A percentile compares a stretch with the other conserved stretches of the same genome.
Evolutionary conservation across 2,888 invertebrate genomes (phyloP).

Genomic region (Thymelicus lineola): DNA sequence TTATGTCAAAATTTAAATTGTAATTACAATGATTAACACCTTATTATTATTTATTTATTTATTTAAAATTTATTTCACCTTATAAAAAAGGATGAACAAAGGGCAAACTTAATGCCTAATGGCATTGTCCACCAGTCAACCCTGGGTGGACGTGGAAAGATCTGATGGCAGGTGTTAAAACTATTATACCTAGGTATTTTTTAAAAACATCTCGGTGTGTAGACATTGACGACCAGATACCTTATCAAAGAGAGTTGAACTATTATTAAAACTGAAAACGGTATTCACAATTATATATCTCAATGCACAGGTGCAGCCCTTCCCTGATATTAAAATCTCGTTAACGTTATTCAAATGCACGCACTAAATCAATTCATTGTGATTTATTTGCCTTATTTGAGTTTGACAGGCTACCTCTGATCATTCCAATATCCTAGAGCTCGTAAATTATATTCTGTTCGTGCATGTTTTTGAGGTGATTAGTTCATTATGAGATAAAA

Average conservation of each 20-base stretch:
- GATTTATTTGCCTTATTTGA: slow-evolving; percentile 33
- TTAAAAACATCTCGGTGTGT: too few species aligned
- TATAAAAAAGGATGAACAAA: too few species aligned
- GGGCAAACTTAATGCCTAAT: too few species aligned
- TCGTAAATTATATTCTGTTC: slow-evolving; percentile 31
- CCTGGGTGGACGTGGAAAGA: too few species aligned
- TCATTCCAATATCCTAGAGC: slow-evolving; percentile 32
- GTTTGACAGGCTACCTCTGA: slow-evolving; percentile 28
- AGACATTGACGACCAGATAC: too few species aligned
- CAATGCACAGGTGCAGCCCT: not conserved
- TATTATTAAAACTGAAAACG: not conserved
- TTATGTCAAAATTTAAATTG: too few species aligned
- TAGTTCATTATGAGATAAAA: slow-evolving; percentile 33
- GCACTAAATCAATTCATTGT: slow-evolving; percentile 29
- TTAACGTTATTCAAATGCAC: slow-evolving; percentile 26
- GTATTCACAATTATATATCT: not conserved
- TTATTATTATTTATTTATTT: too few species aligned
- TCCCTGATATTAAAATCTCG: slow-evolving; percentile 22
- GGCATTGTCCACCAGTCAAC: too few species aligned
- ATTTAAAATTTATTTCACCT: too few species aligned
- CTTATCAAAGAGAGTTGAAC: not conserved
- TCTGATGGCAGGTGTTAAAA: too few species aligned
- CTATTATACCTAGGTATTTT: too few species aligned
- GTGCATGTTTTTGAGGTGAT: slow-evolving; percentile 34
- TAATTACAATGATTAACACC: too few species aligned